Conservation (phyloP, 2,888 invertebrate species). For the Lapara coniferarum region DNA sequence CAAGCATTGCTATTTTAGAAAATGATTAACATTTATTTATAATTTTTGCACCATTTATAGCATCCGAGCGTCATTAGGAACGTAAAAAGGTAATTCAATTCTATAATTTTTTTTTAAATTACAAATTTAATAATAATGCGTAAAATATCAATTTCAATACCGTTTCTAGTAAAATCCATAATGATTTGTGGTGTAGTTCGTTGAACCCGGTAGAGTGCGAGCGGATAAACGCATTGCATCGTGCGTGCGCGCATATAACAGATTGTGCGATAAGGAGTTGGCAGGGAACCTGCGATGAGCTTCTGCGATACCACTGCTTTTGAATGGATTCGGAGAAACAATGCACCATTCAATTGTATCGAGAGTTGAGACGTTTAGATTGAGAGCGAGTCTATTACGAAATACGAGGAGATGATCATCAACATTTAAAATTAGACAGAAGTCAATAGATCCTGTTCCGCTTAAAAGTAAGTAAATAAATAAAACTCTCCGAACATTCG, state of each 20-base stretch:
- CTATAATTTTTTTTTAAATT: not conserved
- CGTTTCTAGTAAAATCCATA: conserved; percentile 51
- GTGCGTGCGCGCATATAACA: conserved; percentile 64
- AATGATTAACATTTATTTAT: not conserved
- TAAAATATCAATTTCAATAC: not conserved
- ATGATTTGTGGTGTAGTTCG: conserved; percentile 60
- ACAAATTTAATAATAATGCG: too few relatives aligned
- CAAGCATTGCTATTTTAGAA: not conserved
- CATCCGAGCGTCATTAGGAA: too few relatives aligned
- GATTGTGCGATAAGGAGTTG: conserved; percentile 70
- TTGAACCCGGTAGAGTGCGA: conserved; percentile 67
- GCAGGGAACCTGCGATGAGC: conserved; percentile 44
- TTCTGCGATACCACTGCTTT: conserved; percentile 11
- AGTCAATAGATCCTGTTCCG: too few relatives aligned
- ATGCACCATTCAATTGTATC: conserved; percentile 26
- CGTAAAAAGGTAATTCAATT: conserved; percentile 29
- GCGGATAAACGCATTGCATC: conserved; percentile 53
- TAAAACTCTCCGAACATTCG: too few relatives aligned
- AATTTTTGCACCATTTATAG: not conserved
- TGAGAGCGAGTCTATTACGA: not conserved
- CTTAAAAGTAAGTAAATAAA: too few relatives aligned
- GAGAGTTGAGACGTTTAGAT: not conserved
- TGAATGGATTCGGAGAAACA: conserved; percentile 20
- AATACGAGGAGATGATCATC: not conserved
- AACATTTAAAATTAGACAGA: too few relatives aligned